A percentile compares a stretch with the other conserved stretches of the same genome.
phyloP scores from a whole-genome alignment of 92 coral and sea anemone species.

The Pocillopora meandrina region DNA sequence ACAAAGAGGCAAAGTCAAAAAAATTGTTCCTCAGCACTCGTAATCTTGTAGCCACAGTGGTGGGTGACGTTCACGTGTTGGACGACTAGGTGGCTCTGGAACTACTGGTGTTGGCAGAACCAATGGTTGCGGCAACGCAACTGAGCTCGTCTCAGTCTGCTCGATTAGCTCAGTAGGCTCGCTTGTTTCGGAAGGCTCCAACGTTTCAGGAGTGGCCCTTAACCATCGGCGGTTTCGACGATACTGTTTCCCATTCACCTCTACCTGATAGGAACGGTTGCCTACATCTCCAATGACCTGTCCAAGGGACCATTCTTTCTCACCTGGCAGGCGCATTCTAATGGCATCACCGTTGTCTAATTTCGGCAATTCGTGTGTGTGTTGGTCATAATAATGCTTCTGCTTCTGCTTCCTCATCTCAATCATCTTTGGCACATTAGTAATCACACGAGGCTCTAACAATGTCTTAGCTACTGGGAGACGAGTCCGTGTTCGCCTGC shows the following conservation, averaged over 20 bases:
- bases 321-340: constrained; percentile 44
- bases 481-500: neutral
- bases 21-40: neutral
- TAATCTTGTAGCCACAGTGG: neutral
- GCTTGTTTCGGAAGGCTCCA: constrained; percentile 6
- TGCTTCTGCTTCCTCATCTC: constrained; percentile 29
- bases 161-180: neutral
- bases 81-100: constrained; percentile 28
- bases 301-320: constrained; percentile 25
- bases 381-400: constrained; percentile 28
- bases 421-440: constrained; percentile 19
- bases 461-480: neutral
- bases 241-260: constrained; percentile 16
- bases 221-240: constrained; percentile 21
- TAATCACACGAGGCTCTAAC: neutral
- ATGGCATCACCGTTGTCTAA: constrained; percentile 35
- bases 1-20: neutral
- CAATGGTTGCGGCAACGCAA: constrained; percentile 17
- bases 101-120: constrained; percentile 13
- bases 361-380: constrained; percentile 31
- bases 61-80: neutral
- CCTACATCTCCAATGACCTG: neutral
- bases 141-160: neutral
- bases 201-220: constrained; percentile 24
- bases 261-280: neutral